Evolutionary conservation across 2,797 vertebrate species (phyloP).

Genomic region (Benthosema pterotum): DNA sequence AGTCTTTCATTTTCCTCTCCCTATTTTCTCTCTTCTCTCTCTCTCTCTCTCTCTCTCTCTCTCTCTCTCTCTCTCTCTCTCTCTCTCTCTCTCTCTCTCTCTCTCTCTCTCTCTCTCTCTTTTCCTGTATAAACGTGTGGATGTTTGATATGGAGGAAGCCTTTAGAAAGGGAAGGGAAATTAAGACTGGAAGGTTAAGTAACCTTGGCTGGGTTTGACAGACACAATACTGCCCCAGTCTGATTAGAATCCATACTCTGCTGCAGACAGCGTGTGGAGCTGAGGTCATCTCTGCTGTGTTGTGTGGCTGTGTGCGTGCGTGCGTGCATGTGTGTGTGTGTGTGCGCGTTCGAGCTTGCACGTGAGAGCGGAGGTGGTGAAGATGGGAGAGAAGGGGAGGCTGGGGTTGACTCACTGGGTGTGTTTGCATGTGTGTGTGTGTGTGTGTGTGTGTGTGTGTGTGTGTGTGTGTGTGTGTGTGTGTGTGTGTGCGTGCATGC

Average conservation of each 20-base stretch:
- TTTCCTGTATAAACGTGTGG: conserved; percentile 74
- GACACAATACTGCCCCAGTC: conserved; percentile 75
- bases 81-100: too few relatives aligned
- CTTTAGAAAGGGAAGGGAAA: conserved; percentile 79
- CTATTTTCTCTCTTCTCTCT: too few relatives aligned
- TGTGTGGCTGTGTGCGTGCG: conserved; percentile 55
- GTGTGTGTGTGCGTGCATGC: conserved; percentile 19
- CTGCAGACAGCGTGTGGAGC: conserved; percentile 45
- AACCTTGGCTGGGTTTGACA: conserved; percentile 79
- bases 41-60: too few relatives aligned
- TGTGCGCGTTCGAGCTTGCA: too few relatives aligned
- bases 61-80: too few relatives aligned
- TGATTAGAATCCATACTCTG: conserved; percentile 76
- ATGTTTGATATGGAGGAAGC: conserved; percentile 78
- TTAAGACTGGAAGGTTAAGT: conserved; percentile 78
- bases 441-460: conserved; percentile 15
- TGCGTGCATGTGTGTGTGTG: conserved; percentile 51
- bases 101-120: too few relatives aligned
- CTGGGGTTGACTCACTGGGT: background rate
- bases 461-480: conserved; percentile 28
- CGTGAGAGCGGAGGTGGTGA: conserved; percentile 26
- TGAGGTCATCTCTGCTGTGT: conserved; percentile 71
- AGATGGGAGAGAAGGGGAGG: background rate
- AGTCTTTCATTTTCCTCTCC: too few relatives aligned
- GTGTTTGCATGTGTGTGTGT: background rate